Percentiles rank a stretch among this genome's conserved stretches.
Conservation (phyloP, 2,888 invertebrate genomes). For the Leptinotarsa haldemani region DNA sequence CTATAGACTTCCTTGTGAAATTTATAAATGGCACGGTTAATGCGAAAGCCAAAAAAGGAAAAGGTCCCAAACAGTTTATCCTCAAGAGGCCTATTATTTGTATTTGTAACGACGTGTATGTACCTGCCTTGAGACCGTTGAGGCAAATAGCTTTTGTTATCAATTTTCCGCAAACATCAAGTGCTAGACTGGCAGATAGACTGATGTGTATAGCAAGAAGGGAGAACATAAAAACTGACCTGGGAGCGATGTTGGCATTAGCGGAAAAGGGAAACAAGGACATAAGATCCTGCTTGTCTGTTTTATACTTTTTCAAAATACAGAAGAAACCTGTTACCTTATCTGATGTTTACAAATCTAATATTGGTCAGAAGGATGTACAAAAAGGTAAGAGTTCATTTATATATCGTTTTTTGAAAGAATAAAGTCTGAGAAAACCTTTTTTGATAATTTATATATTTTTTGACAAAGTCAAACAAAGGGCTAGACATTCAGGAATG, state of each 20-base stretch:
- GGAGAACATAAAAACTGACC: conserved; percentile 77
- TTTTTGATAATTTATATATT: too few relatives aligned
- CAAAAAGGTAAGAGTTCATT: conserved; percentile 70
- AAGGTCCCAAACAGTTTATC: conserved; percentile 71
- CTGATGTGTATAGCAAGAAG: conserved; percentile 76
- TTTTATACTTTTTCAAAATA: conserved; percentile 75
- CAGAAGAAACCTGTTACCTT: conserved; percentile 65
- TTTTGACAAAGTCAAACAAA: too few relatives aligned
- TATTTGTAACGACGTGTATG: conserved; percentile 96
- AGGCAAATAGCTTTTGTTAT: conserved; percentile 82
- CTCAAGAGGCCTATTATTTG: conserved; percentile 92
- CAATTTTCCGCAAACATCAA: conserved; percentile 74
- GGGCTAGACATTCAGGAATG: too few relatives aligned
- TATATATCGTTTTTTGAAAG: not conserved
- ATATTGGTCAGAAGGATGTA: conserved; percentile 88
- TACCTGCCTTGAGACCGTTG: conserved; percentile 84
- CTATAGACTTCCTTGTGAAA: conserved; percentile 87
- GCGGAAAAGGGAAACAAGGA: conserved; percentile 90
- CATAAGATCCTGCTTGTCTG: conserved; percentile 90
- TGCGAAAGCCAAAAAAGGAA: conserved; percentile 63
- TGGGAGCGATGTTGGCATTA: conserved; percentile 78
- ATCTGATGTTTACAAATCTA: conserved; percentile 73
- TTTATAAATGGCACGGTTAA: conserved; percentile 75
- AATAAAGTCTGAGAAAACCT: not conserved
- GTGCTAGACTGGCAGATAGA: conserved; percentile 69